phyloP scores from a whole-genome alignment of 2,797 vertebrate species.

The Spinus pinus region DNA sequence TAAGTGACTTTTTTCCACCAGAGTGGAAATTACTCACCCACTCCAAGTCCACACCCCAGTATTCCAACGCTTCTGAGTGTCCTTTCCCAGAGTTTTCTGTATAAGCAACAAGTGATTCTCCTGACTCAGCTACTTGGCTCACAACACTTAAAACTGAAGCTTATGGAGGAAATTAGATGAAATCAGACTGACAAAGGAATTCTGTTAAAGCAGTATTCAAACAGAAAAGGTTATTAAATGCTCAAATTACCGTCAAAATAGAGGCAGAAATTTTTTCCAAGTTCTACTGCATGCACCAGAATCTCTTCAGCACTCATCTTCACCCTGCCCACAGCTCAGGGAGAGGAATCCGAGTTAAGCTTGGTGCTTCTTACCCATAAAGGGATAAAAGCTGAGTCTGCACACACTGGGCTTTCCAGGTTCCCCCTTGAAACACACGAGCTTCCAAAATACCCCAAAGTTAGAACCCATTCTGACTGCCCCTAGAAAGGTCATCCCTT shows the following conservation, averaged over 20 bases:
- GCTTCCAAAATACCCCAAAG: not conserved
- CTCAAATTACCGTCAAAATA: slow-evolving; percentile 51
- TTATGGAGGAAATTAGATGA: fast-evolving
- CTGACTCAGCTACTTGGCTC: not conserved
- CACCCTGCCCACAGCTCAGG: not conserved
- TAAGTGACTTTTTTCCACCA: not conserved
- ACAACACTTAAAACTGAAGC: not conserved
- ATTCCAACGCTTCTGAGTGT: not conserved
- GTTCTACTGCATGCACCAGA: not conserved
- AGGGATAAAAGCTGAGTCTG: not conserved
- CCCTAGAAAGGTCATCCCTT: not conserved
- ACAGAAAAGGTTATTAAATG: not conserved
- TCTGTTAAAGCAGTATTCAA: not conserved
- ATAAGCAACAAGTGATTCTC: not conserved
- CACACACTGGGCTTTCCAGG: not conserved
- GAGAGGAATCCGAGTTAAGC: not conserved
- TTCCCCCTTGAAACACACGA: not conserved
- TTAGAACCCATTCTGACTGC: not conserved
- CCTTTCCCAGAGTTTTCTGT: not conserved
- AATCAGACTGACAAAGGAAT: not conserved
- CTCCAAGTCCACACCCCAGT: not conserved
- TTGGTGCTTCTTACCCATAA: not conserved
- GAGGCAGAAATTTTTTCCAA: slow-evolving; percentile 29
- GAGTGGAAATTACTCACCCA: fast-evolving
- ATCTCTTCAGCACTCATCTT: slow-evolving; percentile 26